Evolutionary conservation across 1,140 invertebrate species (phyloP), one percentile per base, ranked within the genome.

Genomic region (Camponotus vicinus): DNA sequence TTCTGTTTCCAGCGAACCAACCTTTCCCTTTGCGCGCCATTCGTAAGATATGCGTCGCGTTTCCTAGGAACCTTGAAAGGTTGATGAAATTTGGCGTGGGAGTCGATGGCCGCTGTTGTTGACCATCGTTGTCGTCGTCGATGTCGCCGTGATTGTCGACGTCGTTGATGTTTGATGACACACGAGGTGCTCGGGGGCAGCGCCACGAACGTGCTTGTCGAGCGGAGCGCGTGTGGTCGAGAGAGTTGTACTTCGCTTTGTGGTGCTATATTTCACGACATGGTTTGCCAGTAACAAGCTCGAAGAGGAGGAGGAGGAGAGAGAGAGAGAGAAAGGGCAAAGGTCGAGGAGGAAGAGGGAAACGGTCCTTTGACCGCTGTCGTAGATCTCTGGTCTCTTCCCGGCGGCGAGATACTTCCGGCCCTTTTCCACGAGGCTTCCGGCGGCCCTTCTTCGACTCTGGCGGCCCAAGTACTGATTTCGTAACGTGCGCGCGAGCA

Each of bases 171-270:
- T 83, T 83, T 83, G 79, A 83, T 73, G 69, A 83, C 79, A 83
- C 79, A 83, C 40, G 27, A 32, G 40, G 42, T 83, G 69, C 69
- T 83, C 69, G n/a, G 55, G 37, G 67, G 27, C 79, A 55, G 37
- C 49, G 37, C 27, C 45, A 71, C 55, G 57, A 42, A 75, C 37
- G 79, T 73, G 69, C 79, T 83, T 45, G 69, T 75, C 57, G 69
- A 83, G 69, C 69, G 69, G 21, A 83, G 40, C 63, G 32, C 79
- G 69, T 73, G 79, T 73, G 55, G 79, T 80, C 64, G 78, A 73
- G 67, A 73, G 67, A 83, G 67, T 83, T 83, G 79, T 83, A 73
- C 79, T 70, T 83, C 69, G 79, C 79, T 83, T 83, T 83, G 79
- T 83, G 69, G 21, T 57, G 49, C 78, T 70, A 83, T 75, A 83